Base-by-base conservation (phyloP, 2,797 vertebrate species). In the Galaxias olidus region DNA sequence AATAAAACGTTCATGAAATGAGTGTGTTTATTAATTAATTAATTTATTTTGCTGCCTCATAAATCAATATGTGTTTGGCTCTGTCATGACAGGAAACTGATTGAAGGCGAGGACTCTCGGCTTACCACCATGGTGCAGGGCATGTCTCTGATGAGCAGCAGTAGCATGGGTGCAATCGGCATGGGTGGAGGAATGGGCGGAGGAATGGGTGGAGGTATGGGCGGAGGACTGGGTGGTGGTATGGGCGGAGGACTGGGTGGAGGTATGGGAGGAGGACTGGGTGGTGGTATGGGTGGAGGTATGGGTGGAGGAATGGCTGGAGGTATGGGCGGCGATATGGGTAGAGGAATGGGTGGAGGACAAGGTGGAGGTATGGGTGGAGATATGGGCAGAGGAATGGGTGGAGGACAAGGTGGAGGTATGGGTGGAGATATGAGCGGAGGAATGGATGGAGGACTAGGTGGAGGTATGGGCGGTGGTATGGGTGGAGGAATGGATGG, bases 101-200 rank as follows among this genome's bases (percentile, higher is more conserved):
- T 92, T 61, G 91, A 93, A 72, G 92, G 92, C 14, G 92, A 92
- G 64, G 90, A 93, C 66, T 80, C 86, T 42, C 86, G 92, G 4
- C 85, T 93, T 53, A 61, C 84, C 65, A 78, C 83, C 51, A 89
- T 90, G 80, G 68, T 91, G 56, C 80, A 83, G 79, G 82, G 83
- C 40, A 48, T 92, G 73, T 86, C 86, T 48, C 71, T 89, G 20
- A 73, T 84, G 66, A 74, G 81, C 71, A 82, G 82, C 63, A 79
- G 59, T 15, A 20, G 15, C 7, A 41, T 45, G 6, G 43, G 17
- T 10, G 46, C 15, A 14, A 42, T 10, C 9, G 56, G 30, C 4
- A 40, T 54, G 19, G 64, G 69, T 44, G 30, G 42, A 12, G 57
- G 53, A 7, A 59, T 76, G 41, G 68, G 73, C 72, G 79, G 69